A percentile compares a stretch with the other conserved stretches of the same genome.
Evolutionary conservation across 37 sponge, comb jelly and placozoan species (phyloP).

Genomic region (Agelas oroides): DNA sequence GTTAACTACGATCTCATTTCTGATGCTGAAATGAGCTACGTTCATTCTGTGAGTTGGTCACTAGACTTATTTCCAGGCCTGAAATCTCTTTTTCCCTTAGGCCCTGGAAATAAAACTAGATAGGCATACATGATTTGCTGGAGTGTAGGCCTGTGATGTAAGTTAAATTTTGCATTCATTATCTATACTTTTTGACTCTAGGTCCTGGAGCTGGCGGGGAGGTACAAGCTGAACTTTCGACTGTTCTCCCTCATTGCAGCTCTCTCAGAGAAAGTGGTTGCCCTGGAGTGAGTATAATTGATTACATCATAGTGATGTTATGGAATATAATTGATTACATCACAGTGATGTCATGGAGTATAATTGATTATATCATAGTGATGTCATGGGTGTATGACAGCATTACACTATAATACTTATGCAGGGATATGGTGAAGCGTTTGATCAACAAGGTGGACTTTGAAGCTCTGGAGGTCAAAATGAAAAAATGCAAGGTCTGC

Average conservation of each 20-base stretch:
- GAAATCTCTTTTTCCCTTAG: too few species aligned
- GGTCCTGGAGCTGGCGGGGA: slow-evolving; percentile 85
- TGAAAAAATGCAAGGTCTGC: slow-evolving; percentile 91
- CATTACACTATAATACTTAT: too few species aligned
- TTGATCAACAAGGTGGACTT: slow-evolving; percentile 88
- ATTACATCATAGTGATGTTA: neutral
- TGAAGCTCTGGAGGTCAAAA: slow-evolving; percentile 82
- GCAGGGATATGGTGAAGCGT: slow-evolving; percentile 90
- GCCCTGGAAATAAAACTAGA: too few species aligned
- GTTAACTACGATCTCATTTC: slow-evolving; percentile 90
- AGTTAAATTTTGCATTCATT: too few species aligned
- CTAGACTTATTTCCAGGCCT: too few species aligned
- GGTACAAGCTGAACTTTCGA: slow-evolving; percentile 83
- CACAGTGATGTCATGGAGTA: too few species aligned
- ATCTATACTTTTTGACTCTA: slow-evolving; percentile 12
- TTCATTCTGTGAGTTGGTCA: slow-evolving; percentile 70
- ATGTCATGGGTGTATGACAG: too few species aligned
- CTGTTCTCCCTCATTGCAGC: slow-evolving; percentile 88
- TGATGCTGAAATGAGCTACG: slow-evolving; percentile 79
- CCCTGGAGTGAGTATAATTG: slow-evolving; percentile 77
- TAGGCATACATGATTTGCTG: too few species aligned
- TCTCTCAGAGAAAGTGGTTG: slow-evolving; percentile 91
- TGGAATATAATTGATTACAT: too few species aligned
- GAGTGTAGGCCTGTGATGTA: too few species aligned
- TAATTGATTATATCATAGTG: too few species aligned